phyloP scores from a whole-genome alignment of 2,797 vertebrate genomes.

The Myiotriccus ornatus region DNA sequence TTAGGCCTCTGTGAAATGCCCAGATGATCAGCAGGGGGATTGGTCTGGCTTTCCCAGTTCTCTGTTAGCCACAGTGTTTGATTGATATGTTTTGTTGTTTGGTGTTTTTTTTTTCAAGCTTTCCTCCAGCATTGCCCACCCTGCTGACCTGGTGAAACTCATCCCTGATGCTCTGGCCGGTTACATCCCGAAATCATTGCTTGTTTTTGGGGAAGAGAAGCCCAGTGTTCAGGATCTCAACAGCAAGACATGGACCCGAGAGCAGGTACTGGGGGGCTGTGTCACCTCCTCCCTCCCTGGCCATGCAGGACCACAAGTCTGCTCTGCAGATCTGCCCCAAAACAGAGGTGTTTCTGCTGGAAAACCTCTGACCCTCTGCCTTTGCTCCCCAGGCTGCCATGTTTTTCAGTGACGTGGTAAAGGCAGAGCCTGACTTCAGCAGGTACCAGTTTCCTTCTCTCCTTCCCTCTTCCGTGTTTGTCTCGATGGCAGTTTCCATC shows the following conservation, averaged over 20 bases:
- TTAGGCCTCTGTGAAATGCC: background rate
- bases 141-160: constrained; percentile 18
- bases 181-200: constrained; percentile 36
- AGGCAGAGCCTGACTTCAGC: constrained; percentile 5
- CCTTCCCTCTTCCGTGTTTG: background rate
- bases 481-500: background rate
- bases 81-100: background rate
- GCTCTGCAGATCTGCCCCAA: background rate
- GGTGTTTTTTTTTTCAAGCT: background rate
- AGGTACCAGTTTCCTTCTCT: constrained; percentile 30
- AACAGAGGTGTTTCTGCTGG: background rate
- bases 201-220: constrained; percentile 29
- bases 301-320: accelerated
- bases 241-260: constrained; percentile 24
- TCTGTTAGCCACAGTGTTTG: background rate
- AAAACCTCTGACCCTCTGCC: background rate
- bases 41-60: background rate
- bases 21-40: background rate
- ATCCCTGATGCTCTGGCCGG: constrained; percentile 31
- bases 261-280: constrained; percentile 29
- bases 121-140: background rate
- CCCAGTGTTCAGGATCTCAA: constrained; percentile 57
- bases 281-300: background rate
- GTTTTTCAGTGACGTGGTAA: constrained; percentile 27
- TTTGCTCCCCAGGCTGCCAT: constrained; percentile 56